Conservation (phyloP, 2,113 vertebrate species). For the Pedionomus torquatus region DNA sequence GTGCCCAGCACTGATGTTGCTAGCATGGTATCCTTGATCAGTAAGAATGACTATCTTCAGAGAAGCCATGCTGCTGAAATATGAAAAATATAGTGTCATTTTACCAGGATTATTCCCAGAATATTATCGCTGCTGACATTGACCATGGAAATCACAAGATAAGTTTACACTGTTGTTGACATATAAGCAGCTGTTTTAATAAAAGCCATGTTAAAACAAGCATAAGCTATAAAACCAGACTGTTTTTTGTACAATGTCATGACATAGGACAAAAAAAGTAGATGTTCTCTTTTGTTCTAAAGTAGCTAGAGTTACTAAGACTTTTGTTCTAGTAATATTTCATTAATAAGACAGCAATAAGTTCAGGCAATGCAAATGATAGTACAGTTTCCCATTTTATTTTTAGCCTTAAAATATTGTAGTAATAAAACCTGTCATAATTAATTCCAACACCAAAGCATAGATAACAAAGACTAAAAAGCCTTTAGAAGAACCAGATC, state of each 20-base stretch:
- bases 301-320: not conserved
- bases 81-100: not conserved
- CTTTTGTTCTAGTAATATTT: not conserved
- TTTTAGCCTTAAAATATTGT: slow-evolving; percentile 36
- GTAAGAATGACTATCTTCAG: not conserved
- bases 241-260: not conserved
- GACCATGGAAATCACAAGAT: not conserved
- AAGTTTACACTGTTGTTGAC: not conserved
- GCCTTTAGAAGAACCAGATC: not conserved
- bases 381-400: not conserved
- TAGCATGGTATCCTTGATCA: not conserved
- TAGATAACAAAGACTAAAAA: not conserved
- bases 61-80: not conserved
- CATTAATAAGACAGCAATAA: not conserved
- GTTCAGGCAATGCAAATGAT: not conserved
- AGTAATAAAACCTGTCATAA: slow-evolving; percentile 1
- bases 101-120: not conserved
- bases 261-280: not conserved
- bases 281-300: not conserved
- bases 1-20: not conserved
- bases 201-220: not conserved
- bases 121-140: not conserved
- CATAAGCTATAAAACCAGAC: not conserved
- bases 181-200: not conserved
- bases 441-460: not conserved